These are phyloP conservation scores for Dicycla oo DNA, from an alignment of 2,888 invertebrate species.

Conservation along the genomic window DNA sequence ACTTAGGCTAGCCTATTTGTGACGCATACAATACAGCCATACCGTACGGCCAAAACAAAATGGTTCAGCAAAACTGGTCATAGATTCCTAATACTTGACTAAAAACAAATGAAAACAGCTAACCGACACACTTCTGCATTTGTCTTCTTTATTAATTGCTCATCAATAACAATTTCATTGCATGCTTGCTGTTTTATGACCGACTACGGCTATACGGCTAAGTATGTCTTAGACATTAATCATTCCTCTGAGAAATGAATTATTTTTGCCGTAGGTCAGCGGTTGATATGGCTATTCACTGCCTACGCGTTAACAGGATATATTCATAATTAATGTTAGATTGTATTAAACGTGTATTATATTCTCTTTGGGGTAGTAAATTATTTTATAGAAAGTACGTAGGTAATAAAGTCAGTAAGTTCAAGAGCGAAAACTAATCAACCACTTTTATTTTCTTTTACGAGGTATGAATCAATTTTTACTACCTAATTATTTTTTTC, in stretches of 20 bases:
- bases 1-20: background rate
- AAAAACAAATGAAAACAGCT: conserved; percentile 39
- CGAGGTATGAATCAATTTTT: conserved; percentile 52
- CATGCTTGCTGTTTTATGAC: conserved; percentile 55
- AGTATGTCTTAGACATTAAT: conserved; percentile 54
- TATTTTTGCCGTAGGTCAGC: conserved; percentile 57
- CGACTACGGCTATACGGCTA: conserved; percentile 21
- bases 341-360: conserved; percentile 24
- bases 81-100: conserved; percentile 19
- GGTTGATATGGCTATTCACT: conserved; percentile 52
- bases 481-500: conserved; percentile 56
- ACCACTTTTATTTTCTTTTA: conserved; percentile 34
- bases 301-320: conserved; percentile 40
- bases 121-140: conserved; percentile 40
- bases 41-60: conserved; percentile 11
- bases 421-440: conserved; percentile 37
- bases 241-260: conserved; percentile 49
- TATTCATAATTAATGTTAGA: conserved; percentile 48
- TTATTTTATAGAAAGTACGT: conserved; percentile 28
- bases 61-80: background rate
- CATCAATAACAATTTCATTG: conserved; percentile 53
- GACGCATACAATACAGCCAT: background rate
- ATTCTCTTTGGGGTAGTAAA: conserved; percentile 14
- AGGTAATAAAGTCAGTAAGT: conserved; percentile 9
- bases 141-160: conserved; percentile 55